These are phyloP conservation scores for Rhinoraja longicauda DNA, from an alignment of 2,797 vertebrate species.

Conservation along the genomic window DNA sequence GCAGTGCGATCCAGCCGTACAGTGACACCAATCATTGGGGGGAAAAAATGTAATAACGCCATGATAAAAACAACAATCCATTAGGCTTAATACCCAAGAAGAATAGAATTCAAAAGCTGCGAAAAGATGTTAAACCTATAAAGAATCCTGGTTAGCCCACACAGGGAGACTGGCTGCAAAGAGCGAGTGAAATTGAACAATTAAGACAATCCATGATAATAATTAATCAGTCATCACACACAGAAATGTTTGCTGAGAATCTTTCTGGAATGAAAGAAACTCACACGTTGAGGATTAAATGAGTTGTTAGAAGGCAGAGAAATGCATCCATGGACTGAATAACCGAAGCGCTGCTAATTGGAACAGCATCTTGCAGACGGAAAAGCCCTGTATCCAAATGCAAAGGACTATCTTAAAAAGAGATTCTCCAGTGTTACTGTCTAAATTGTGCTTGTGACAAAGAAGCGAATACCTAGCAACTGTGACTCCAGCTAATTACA, in stretches of 20 bases:
- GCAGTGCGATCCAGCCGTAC: not conserved
- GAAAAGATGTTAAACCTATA: not conserved
- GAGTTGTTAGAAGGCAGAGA: not conserved
- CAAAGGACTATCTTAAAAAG: not conserved
- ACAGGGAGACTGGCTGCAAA: not conserved
- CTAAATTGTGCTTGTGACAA: not conserved
- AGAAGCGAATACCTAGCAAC: not conserved
- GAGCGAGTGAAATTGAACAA: not conserved
- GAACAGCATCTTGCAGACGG: not conserved
- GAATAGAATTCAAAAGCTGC: not conserved
- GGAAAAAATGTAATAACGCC: not conserved
- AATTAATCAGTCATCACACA: not conserved
- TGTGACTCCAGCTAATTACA: not conserved
- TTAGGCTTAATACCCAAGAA: no score
- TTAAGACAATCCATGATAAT: not conserved
- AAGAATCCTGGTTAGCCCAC: not conserved
- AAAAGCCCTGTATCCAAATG: not conserved
- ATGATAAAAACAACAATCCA: not conserved
- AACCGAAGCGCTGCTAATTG: not conserved
- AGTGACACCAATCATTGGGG: not conserved
- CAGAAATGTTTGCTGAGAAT: not conserved
- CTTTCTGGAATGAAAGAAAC: not conserved
- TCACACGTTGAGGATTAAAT: slow-evolving; percentile 2
- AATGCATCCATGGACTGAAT: not conserved
- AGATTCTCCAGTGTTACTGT: not conserved